A percentile compares a stretch with the other conserved stretches of the same genome.
Conservation (phyloP, 2,797 vertebrate species). For the Sarcoramphus papa region DNA sequence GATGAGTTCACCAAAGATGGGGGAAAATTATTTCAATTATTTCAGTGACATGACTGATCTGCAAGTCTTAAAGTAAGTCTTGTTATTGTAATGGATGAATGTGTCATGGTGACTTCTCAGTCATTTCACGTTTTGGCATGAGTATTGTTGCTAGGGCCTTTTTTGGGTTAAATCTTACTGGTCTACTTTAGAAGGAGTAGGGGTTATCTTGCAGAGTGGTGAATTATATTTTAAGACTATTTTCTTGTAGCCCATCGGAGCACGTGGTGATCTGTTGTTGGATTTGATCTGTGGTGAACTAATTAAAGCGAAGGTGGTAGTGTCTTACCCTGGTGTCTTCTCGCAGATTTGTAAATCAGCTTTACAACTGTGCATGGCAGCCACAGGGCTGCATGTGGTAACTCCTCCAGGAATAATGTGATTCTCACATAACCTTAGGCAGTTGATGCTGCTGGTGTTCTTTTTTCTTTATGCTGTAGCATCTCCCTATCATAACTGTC, state of each 20-base stretch:
- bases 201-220: neutral
- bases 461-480: neutral
- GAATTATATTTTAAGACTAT: neutral
- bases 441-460: neutral
- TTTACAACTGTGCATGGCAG: neutral
- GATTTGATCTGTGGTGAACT: neutral
- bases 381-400: neutral
- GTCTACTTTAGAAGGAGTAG: neutral
- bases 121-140: neutral
- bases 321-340: neutral
- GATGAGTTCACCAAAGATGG: neutral
- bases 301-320: neutral
- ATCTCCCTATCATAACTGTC: neutral
- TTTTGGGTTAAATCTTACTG: neutral
- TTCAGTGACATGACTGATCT: neutral
- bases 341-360: neutral
- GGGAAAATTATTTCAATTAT: neutral
- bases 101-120: neutral
- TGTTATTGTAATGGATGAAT: neutral
- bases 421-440: neutral
- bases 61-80: neutral
- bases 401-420: neutral
- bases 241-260: neutral
- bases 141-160: neutral
- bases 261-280: neutral